Evolutionary conservation across 1,140 invertebrate genomes (phyloP).

Genomic region (Cydia pomonella): DNA sequence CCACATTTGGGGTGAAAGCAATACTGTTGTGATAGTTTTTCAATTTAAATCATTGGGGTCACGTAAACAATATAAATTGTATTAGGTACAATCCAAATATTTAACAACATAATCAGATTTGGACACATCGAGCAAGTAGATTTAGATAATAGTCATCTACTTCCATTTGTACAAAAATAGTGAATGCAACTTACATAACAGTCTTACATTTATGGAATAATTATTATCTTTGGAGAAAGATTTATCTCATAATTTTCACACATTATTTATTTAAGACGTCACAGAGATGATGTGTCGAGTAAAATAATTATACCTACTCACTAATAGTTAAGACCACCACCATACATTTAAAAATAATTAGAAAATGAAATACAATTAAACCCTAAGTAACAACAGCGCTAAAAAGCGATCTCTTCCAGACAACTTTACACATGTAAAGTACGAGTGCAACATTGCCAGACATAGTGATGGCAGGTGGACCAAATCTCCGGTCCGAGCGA

Average conservation of each 20-base stretch:
- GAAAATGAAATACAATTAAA: no score
- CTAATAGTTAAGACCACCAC: no score
- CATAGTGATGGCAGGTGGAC: no score
- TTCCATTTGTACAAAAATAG: not conserved
- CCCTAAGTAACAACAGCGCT: no score
- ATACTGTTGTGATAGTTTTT: not conserved
- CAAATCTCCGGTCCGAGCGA: no score
- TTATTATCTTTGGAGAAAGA: not conserved
- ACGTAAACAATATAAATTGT: not conserved
- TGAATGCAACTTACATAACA: not conserved
- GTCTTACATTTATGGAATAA: not conserved
- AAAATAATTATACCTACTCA: no score
- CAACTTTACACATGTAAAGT: no score
- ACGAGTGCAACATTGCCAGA: no score
- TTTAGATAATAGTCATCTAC: not conserved
- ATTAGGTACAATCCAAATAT: conserved; percentile 3
- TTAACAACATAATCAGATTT: not conserved
- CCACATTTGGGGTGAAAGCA: not conserved
- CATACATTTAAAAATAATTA: no score
- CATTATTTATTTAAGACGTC: not conserved
- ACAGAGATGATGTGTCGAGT: no score
- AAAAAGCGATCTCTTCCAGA: no score
- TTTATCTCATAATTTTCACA: not conserved
- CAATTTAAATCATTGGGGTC: not conserved
- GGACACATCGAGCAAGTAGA: not conserved